Base-by-base conservation (phyloP, 2,113 vertebrate genomes). In the Turnix velox region DNA sequence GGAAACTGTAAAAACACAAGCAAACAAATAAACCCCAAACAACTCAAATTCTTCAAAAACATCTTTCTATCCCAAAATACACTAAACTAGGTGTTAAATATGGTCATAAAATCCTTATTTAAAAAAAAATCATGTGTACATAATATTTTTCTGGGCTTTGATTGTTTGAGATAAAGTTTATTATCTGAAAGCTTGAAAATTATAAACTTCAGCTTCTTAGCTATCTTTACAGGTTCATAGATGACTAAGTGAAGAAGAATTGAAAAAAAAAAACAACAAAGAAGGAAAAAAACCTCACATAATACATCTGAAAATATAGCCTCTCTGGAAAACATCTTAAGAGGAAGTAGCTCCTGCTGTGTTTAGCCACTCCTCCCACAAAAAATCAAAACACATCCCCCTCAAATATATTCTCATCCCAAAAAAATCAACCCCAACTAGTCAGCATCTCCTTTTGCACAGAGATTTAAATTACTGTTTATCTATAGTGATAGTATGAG, bases 391-490 rank as follows among this genome's bases (percentile, higher is more conserved):
- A 59, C 1, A 3, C 4, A 6, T 3, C 2, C 4, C 2, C 20
- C 6, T 1, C 10, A 10, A 22, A n/a, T n/a, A 2, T 69, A 68
- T 31, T 2, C 3, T 6, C 9, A 49, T 1, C 4, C 18, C 0
- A 5, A 2, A 16, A 51, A 46, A 28, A 7, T 25, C 23, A 52
- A 10, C 9, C 12, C 10, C 30, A 58, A 19, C 12, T 46, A 48
- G 0, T 40, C 15, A 68, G 49, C 3, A 0, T 37, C 5, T 40
- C 54, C 23, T 49, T 87, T 10, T 18, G 10, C 14, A 33, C 6
- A 5, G 20, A 49, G 24, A 33, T n/a, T n/a, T n/a, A n/a, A n/a
- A n/a, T n/a, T n/a, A n/a, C n/a, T n/a, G n/a, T n/a, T n/a, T n/a
- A n/a, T n/a, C n/a, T n/a, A n/a, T n/a, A n/a, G n/a, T n/a, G n/a